Percentiles rank a stretch among this genome's conserved stretches.
Conservation (phyloP, 2,797 vertebrate genomes). For the Acomys russatus region DNA sequence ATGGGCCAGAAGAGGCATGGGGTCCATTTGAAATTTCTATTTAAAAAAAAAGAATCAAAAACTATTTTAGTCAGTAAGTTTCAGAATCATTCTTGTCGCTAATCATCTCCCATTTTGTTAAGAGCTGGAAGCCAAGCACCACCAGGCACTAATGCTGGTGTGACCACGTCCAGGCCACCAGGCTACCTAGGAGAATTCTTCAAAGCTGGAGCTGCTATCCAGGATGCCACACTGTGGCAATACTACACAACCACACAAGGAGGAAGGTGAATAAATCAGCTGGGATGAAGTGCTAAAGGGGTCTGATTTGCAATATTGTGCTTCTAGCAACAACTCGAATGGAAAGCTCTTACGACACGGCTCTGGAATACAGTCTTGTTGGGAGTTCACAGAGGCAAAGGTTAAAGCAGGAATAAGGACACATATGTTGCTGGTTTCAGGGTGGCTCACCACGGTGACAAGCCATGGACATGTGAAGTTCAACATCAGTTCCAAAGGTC, state of each 20-base stretch:
- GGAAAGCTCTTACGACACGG: slow-evolving; percentile 84
- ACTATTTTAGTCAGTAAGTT: slow-evolving; percentile 63
- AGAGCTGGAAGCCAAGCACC: slow-evolving; percentile 81
- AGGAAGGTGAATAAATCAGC: slow-evolving; percentile 85
- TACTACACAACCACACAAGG: slow-evolving; percentile 83
- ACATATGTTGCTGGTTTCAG: slow-evolving; percentile 68
- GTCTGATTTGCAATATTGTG: slow-evolving; percentile 86
- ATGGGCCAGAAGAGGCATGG: not conserved
- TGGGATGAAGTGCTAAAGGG: slow-evolving; percentile 87
- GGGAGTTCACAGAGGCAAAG: slow-evolving; percentile 86
- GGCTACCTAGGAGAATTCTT: slow-evolving; percentile 78
- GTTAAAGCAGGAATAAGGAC: slow-evolving; percentile 84
- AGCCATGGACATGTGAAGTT: slow-evolving; percentile 78
- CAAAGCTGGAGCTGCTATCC: slow-evolving; percentile 79
- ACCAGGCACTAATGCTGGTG: slow-evolving; percentile 73
- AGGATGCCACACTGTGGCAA: slow-evolving; percentile 80
- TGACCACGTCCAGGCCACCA: slow-evolving; percentile 79
- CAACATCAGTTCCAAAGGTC: slow-evolving; percentile 52
- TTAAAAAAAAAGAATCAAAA: slow-evolving; percentile 56
- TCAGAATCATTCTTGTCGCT: slow-evolving; percentile 66
- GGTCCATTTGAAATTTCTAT: not conserved
- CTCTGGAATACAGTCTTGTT: slow-evolving; percentile 83
- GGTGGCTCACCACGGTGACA: slow-evolving; percentile 66
- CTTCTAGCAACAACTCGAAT: slow-evolving; percentile 87
- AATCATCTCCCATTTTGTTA: slow-evolving; percentile 81